Evolutionary conservation across 2,113 vertebrate genomes (phyloP).

Genomic region (Picathartes gymnocephalus): DNA sequence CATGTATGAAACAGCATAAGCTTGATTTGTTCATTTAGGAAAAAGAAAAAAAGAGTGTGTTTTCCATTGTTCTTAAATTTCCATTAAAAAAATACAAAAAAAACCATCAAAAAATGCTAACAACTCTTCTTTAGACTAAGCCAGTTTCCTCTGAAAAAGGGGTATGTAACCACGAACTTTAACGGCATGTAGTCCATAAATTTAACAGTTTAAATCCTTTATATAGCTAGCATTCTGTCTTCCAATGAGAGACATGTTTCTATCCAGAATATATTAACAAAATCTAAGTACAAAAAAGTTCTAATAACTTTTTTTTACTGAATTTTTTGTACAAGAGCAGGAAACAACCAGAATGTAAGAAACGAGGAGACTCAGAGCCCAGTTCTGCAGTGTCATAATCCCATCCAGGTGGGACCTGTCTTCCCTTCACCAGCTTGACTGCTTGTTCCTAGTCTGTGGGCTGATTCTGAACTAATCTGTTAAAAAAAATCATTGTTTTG

Average conservation of each 20-base stretch:
- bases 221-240: neutral
- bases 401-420: neutral
- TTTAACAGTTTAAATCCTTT: neutral
- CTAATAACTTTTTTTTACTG: neutral
- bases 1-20: neutral
- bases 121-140: neutral
- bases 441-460: neutral
- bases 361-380: neutral
- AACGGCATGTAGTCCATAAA: neutral
- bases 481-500: neutral
- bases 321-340: neutral
- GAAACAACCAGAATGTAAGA: neutral
- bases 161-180: neutral
- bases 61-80: neutral
- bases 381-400: neutral
- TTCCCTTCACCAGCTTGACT: neutral
- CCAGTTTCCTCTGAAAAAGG: neutral
- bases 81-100: neutral
- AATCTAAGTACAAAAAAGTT: neutral
- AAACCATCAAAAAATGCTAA: neutral
- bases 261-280: neutral
- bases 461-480: neutral
- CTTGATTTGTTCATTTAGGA: neutral
- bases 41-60: neutral
- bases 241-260: neutral